Percentiles rank a stretch among this genome's conserved stretches.
Evolutionary conservation across 2,113 vertebrate genomes (phyloP).

Genomic region (Pandion haliaetus): DNA sequence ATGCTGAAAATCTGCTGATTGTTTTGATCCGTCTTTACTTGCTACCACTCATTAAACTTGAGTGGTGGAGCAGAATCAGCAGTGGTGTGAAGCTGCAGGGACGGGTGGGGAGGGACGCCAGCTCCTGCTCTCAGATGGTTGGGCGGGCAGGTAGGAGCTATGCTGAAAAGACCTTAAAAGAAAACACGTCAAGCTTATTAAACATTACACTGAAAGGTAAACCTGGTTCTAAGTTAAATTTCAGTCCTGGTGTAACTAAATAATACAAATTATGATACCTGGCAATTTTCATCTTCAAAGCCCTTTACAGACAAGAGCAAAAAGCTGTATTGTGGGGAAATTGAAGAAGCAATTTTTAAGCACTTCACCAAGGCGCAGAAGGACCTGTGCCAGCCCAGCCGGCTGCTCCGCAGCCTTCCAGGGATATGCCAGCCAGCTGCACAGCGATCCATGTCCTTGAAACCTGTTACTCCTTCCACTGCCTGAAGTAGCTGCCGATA

Average conservation of each 20-base stretch:
- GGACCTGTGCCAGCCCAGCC: neutral
- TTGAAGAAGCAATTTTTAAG: neutral
- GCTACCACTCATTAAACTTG: neutral
- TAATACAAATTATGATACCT: neutral
- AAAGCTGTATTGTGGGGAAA: neutral
- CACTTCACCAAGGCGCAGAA: fast-evolving
- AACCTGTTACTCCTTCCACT: too few species aligned
- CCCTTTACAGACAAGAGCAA: neutral
- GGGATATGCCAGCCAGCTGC: fast-evolving
- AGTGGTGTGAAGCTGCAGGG: neutral
- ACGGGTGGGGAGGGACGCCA: neutral
- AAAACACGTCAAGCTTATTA: neutral
- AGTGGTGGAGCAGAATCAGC: fast-evolving
- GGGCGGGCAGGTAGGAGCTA: neutral
- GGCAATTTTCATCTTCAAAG: neutral
- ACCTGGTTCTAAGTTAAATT: neutral
- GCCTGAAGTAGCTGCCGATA: neutral
- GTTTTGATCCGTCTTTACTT: neutral
- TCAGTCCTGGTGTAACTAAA: neutral
- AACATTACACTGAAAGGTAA: neutral
- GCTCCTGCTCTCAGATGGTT: neutral
- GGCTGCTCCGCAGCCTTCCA: neutral
- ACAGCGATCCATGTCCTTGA: neutral
- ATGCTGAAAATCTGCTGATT: neutral
- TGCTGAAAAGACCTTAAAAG: too few species aligned